Evolutionary conservation across 1,140 invertebrate genomes (phyloP), one percentile per base, ranked within the genome.

Genomic region (Anthonomus grandis): DNA sequence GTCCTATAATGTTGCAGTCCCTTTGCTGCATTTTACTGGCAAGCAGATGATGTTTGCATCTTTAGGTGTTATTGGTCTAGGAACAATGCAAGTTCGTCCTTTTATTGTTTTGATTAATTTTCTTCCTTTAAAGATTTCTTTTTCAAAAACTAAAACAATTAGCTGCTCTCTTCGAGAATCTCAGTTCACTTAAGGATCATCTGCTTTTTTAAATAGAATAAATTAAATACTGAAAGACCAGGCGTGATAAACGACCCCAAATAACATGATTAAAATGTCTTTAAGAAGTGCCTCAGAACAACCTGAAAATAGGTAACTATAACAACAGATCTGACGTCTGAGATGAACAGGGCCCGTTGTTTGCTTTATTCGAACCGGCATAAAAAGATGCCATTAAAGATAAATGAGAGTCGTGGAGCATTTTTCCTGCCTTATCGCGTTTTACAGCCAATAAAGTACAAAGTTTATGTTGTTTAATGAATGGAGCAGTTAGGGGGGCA

Each of bases 341-440:
- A 23, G 42, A 45, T 45, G 42, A 45, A 45, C 15, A 22, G n/a
- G n/a, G n/a, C 42, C 21, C 19, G 6, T 45, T 45, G 36, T 27
- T 24, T 31, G 46, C 13, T 27, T 34, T 15, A 48, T 48, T 31
- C 24, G 36, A 3, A 15, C 6, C 18, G 9, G 36, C 46, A 48
- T 48, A 48, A 48, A 48, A 48, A 48, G 46, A 48, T 48, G 46
- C 46, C 46, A 48, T 48, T 48, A 48, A 15, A 48, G 46, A 48
- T 48, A 48, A 48, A 48, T 34, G 24, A 48, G 42, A 10, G 22
- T 23, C 12, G n/a, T n/a, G n/a, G n/a, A n/a, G 6, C 46, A 18
- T 31, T 48, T 48, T 48, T 48, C 25, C 21, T 10, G 24, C 27
- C 24, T 48, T 48, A 48, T 48, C 46, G 21, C 8, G 25, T 15